Evolutionary conservation across 2,888 invertebrate species (phyloP).

Genomic region (Tenodera sinensis): DNA sequence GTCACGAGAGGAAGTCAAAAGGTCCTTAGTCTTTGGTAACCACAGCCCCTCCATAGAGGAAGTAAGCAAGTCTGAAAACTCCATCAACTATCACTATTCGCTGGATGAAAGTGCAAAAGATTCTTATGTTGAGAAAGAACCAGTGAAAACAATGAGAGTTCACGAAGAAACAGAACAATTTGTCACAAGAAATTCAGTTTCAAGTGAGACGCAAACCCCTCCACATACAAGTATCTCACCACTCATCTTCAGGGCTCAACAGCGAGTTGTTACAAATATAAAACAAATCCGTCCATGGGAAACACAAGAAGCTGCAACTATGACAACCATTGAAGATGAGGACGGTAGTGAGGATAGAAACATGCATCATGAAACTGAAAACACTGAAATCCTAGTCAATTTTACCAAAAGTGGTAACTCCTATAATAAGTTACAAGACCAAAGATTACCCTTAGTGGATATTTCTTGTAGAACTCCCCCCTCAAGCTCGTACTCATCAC

Average conservation of each 20-base stretch:
- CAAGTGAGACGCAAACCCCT: not conserved
- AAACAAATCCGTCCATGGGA: slow-evolving; percentile 45
- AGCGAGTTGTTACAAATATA: not conserved
- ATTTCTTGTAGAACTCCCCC: not conserved
- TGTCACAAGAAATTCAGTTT: not conserved
- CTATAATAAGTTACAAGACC: slow-evolving; percentile 16
- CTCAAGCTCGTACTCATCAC: not conserved
- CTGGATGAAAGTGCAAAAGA: not conserved
- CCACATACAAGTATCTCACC: not conserved
- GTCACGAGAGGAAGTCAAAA: slow-evolving; percentile 23
- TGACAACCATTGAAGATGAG: slow-evolving; percentile 43
- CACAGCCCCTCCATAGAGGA: slow-evolving; percentile 18
- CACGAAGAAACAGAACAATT: not conserved
- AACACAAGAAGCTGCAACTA: slow-evolving; percentile 54
- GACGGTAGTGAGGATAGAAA: slow-evolving; percentile 41
- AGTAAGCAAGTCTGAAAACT: slow-evolving; percentile 5
- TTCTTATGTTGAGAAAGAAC: not conserved
- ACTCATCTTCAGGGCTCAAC: not conserved
- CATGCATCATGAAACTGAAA: slow-evolving; percentile 40
- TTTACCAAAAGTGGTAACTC: slow-evolving; percentile 28
- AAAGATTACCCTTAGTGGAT: slow-evolving; percentile 13
- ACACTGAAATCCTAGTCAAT: slow-evolving; percentile 29
- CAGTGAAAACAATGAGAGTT: not conserved
- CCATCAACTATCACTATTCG: not conserved
- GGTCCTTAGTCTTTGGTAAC: slow-evolving; percentile 18